Percentiles rank a stretch among this genome's conserved stretches.
Evolutionary conservation across 2,797 vertebrate genomes (phyloP).

Genomic region (Percopsis omiscomaycus): DNA sequence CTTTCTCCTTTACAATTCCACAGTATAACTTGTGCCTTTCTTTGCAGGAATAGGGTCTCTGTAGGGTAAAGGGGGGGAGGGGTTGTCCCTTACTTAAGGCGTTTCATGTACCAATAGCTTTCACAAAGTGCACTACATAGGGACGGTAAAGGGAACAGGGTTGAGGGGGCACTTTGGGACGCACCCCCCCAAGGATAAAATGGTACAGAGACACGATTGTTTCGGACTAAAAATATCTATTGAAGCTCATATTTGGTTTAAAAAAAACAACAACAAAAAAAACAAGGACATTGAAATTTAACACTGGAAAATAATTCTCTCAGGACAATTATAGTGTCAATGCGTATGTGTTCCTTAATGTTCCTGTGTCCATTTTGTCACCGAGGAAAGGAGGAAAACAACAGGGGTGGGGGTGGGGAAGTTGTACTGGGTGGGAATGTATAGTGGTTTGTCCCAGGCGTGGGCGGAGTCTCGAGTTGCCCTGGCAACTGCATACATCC

Average conservation of each 20-base stretch:
- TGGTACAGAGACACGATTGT: constrained; percentile 33
- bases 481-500: constrained; percentile 39
- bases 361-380: constrained; percentile 37
- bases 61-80: constrained; percentile 42
- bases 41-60: constrained; percentile 54
- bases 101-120: constrained; percentile 76
- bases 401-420: constrained; percentile 26
- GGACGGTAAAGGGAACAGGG: background rate
- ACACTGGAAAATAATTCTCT: constrained; percentile 53
- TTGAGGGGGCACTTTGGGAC: constrained; percentile 48
- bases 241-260: constrained; percentile 63
- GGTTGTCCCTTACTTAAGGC: constrained; percentile 78
- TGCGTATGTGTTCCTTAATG: constrained; percentile 21
- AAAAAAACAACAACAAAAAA: constrained; percentile 18
- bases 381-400: constrained; percentile 33
- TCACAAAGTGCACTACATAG: constrained; percentile 76
- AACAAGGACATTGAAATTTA: constrained; percentile 57
- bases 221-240: constrained; percentile 55
- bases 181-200: constrained; percentile 46
- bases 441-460: constrained; percentile 73
- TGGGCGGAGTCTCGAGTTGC: constrained; percentile 33
- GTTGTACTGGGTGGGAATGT: constrained; percentile 49
- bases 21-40: constrained; percentile 73
- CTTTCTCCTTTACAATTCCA: constrained; percentile 70
- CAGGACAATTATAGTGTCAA: constrained; percentile 35